Conservation (phyloP, 92 coral and sea anemone species). For the Zoanthus solanderi region DNA sequence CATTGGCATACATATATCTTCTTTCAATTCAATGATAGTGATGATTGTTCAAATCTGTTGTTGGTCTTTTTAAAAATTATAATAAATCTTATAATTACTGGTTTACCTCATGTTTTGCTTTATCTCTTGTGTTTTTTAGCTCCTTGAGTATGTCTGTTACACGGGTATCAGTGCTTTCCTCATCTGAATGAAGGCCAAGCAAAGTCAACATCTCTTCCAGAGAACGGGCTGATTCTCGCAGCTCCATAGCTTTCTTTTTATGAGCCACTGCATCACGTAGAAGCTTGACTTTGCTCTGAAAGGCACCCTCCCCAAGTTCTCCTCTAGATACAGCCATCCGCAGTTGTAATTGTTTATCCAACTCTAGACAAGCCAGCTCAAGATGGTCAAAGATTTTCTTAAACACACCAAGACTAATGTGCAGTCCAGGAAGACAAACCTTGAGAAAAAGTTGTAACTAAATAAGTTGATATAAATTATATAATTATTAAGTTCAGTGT, state of each 20-base stretch:
- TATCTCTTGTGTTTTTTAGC: neutral
- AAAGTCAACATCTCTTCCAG: constrained; percentile 15
- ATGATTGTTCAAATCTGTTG: neutral
- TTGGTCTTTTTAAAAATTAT: too few relatives aligned
- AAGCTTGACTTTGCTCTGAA: constrained; percentile 6
- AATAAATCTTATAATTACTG: too few relatives aligned
- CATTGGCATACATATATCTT: neutral
- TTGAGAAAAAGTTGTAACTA: neutral
- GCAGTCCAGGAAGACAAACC: constrained; percentile 32
- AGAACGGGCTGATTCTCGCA: constrained; percentile 19
- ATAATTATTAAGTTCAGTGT: too few relatives aligned
- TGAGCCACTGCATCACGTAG: constrained; percentile 18
- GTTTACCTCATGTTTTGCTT: constrained; percentile 28
- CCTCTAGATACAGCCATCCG: neutral
- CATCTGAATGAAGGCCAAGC: constrained; percentile 23
- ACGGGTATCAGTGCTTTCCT: neutral
- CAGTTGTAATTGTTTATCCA: constrained; percentile 11
- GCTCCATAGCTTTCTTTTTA: constrained; percentile 10
- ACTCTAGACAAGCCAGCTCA: constrained; percentile 13
- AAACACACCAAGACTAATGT: constrained; percentile 28
- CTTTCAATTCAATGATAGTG: neutral
- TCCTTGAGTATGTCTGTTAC: neutral
- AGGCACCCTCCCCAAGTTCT: constrained; percentile 3
- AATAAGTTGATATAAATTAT: neutral
- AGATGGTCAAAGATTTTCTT: constrained; percentile 31